Evolutionary conservation across 2,797 vertebrate genomes (phyloP).

Genomic region (Atherinosoma microstoma): DNA sequence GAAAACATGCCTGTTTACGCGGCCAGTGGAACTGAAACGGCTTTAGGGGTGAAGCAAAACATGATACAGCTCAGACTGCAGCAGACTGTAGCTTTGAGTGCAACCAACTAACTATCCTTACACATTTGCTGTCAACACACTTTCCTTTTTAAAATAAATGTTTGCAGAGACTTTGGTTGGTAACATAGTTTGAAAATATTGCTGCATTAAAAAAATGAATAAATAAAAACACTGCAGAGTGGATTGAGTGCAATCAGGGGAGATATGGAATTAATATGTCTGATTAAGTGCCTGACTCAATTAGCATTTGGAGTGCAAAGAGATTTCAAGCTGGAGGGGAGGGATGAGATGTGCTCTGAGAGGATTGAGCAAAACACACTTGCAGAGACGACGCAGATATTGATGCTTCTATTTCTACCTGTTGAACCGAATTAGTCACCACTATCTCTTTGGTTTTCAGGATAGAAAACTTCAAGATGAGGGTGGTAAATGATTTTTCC

Average conservation of each 20-base stretch:
- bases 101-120: background rate
- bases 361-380: conserved; percentile 21
- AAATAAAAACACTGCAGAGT: conserved; percentile 42
- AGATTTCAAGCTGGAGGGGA: conserved; percentile 59
- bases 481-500: conserved; percentile 63
- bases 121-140: conserved; percentile 13
- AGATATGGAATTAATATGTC: conserved; percentile 78
- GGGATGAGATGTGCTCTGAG: conserved; percentile 38
- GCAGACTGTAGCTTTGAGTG: background rate
- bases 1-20: conserved; percentile 40
- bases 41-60: conserved; percentile 22
- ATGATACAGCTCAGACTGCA: conserved; percentile 8
- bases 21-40: conserved; percentile 18
- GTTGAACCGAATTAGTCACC: conserved; percentile 57
- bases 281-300: conserved; percentile 78
- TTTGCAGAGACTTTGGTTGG: conserved; percentile 8
- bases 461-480: conserved; percentile 46
- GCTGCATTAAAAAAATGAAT: background rate
- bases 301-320: conserved; percentile 74
- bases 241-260: conserved; percentile 71
- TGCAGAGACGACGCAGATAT: conserved; percentile 26
- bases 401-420: conserved; percentile 50
- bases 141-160: conserved; percentile 6
- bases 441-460: conserved; percentile 39
- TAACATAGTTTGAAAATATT: conserved; percentile 11